phyloP scores from a whole-genome alignment of 2,888 invertebrate genomes.

The Eupithecia exiguata region DNA sequence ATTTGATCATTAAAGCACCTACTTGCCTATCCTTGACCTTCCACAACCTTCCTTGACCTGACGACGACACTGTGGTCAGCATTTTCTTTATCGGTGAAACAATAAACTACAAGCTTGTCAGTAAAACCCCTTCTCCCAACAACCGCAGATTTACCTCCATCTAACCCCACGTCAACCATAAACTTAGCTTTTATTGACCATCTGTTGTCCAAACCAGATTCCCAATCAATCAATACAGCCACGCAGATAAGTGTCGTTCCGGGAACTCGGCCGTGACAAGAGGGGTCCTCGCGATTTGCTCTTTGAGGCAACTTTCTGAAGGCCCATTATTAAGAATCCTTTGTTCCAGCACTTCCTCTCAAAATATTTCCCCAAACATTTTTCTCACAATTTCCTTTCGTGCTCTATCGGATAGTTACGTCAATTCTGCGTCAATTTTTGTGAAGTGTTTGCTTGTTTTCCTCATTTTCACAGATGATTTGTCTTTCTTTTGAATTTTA shows the following conservation, averaged over 20 bases:
- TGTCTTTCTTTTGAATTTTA: constrained; percentile 32
- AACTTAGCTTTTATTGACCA: constrained; percentile 37
- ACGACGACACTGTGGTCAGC: constrained; percentile 25
- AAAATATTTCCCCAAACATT: constrained; percentile 69
- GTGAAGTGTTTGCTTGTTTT: constrained; percentile 28
- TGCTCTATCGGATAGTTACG: constrained; percentile 56
- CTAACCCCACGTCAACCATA: constrained; percentile 30
- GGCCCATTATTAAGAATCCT: constrained; percentile 65
- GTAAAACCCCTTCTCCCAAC: constrained; percentile 25
- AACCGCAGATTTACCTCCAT: constrained; percentile 29
- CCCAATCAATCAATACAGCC: constrained; percentile 65
- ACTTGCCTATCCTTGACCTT: neutral
- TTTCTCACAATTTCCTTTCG: constrained; percentile 60
- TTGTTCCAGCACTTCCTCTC: constrained; percentile 67
- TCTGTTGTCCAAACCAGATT: constrained; percentile 48
- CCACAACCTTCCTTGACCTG: neutral
- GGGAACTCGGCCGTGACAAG: constrained; percentile 68
- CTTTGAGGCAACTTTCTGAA: constrained; percentile 64
- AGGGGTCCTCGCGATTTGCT: constrained; percentile 53
- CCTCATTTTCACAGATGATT: constrained; percentile 31
- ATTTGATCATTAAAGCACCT: neutral
- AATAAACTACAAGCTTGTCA: constrained; percentile 31
- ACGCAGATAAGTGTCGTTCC: constrained; percentile 71
- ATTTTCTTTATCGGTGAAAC: constrained; percentile 24
- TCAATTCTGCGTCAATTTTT: constrained; percentile 40